Evolutionary conservation across 1,140 invertebrate genomes (phyloP).

Genomic region (Heliconius nattereri): DNA sequence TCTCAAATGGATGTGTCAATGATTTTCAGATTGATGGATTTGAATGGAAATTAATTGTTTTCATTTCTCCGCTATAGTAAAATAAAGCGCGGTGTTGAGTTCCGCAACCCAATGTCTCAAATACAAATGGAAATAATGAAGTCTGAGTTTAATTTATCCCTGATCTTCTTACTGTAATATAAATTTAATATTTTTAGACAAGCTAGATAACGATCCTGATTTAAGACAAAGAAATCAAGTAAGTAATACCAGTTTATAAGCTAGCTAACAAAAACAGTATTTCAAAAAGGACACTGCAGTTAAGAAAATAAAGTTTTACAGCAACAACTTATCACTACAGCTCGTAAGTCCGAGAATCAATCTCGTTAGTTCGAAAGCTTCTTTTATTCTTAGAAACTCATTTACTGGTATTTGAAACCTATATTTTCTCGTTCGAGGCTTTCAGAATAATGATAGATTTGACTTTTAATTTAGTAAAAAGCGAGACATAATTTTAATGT

Average conservation of each 20-base stretch:
- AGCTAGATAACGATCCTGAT: no score
- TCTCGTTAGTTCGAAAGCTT: conserved; percentile 43
- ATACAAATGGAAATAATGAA: no score
- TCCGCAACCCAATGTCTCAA: no score
- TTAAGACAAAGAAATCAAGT: no score
- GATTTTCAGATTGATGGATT: no score
- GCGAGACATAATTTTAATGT: conserved; percentile 48
- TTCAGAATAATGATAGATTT: conserved; percentile 42
- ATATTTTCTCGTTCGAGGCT: conserved; percentile 33
- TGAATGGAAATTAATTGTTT: no score
- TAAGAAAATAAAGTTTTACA: conserved; percentile 6
- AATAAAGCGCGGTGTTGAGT: no score
- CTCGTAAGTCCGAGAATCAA: conserved; percentile 18
- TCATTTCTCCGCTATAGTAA: no score
- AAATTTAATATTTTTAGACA: no score
- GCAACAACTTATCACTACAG: conserved; percentile 14
- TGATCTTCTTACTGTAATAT: no score
- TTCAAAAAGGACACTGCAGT: background rate
- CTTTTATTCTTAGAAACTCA: conserved; percentile 36
- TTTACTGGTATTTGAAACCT: conserved; percentile 38
- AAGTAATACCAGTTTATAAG: background rate
- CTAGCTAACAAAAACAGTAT: background rate
- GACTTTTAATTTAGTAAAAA: conserved; percentile 43
- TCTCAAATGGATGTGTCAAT: background rate
- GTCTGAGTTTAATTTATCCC: no score